These are phyloP conservation scores for Bufotes viridis DNA, from an alignment of 2,797 vertebrate species.

Conservation along the genomic window DNA sequence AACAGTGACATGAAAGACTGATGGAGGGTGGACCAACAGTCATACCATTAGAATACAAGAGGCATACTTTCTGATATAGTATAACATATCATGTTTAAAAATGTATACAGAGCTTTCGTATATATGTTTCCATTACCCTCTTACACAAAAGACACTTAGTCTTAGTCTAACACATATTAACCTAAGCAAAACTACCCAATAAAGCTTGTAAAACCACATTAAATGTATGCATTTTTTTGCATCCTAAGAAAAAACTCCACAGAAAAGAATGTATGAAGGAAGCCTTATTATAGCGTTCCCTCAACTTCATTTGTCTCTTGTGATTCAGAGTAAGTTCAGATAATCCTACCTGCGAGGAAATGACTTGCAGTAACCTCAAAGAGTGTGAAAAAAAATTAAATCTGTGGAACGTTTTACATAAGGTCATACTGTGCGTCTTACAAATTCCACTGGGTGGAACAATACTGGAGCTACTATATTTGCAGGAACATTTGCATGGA, in stretches of 20 bases:
- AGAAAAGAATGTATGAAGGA: too few species aligned
- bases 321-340: neutral
- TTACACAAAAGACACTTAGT: too few species aligned
- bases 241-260: too few species aligned
- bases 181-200: too few species aligned
- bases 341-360: neutral
- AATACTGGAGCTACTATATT: neutral
- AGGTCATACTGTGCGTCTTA: conserved; percentile 7
- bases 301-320: neutral
- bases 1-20: neutral
- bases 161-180: too few species aligned
- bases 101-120: too few species aligned
- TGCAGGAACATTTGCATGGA: neutral
- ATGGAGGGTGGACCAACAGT: neutral
- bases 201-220: too few species aligned
- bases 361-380: neutral
- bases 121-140: too few species aligned
- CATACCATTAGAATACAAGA: neutral
- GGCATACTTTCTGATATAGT: too few species aligned
- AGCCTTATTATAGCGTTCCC: neutral
- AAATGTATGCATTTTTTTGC: too few species aligned
- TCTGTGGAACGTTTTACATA: neutral
- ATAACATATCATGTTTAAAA: too few species aligned
- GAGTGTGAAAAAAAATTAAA: neutral
- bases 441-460: neutral